Evolutionary conservation across 2,113 vertebrate genomes (phyloP).

Genomic region (Pelodiscus sinensis): DNA sequence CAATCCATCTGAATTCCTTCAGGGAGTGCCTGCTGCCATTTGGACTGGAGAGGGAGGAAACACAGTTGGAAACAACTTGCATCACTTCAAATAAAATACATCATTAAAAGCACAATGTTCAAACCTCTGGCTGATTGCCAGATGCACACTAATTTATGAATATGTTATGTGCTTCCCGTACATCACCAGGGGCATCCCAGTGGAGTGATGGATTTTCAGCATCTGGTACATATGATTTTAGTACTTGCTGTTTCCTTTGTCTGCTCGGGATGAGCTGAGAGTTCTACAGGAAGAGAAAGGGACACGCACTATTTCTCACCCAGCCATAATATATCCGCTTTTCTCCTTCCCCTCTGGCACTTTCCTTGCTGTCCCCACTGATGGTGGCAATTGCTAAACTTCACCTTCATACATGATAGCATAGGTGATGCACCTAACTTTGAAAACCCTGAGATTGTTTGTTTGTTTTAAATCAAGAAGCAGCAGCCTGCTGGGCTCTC

Average conservation of each 20-base stretch:
- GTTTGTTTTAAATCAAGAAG: no score
- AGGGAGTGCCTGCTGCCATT: background rate
- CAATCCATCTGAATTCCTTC: background rate
- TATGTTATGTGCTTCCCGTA: background rate
- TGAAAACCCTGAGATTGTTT: background rate
- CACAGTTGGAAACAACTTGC: constrained; percentile 38
- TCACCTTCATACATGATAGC: background rate
- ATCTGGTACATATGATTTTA: constrained; percentile 20
- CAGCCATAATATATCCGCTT: rapidly evolving
- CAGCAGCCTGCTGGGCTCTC: rapidly evolving
- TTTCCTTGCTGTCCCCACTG: rapidly evolving
- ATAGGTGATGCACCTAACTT: background rate
- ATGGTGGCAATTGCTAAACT: background rate
- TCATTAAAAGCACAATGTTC: constrained; percentile 25
- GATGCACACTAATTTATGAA: background rate
- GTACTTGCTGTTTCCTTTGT: rapidly evolving
- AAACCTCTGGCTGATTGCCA: constrained; percentile 13
- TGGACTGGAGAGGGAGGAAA: background rate
- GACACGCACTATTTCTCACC: background rate
- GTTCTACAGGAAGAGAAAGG: background rate
- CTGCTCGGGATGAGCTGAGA: background rate
- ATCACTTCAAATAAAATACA: constrained; percentile 40
- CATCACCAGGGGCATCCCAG: constrained; percentile 11
- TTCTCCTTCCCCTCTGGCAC: background rate
- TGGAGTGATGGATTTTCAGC: background rate